Conservation (phyloP, 2,888 invertebrate genomes). For the Oxytorus armatus region DNA sequence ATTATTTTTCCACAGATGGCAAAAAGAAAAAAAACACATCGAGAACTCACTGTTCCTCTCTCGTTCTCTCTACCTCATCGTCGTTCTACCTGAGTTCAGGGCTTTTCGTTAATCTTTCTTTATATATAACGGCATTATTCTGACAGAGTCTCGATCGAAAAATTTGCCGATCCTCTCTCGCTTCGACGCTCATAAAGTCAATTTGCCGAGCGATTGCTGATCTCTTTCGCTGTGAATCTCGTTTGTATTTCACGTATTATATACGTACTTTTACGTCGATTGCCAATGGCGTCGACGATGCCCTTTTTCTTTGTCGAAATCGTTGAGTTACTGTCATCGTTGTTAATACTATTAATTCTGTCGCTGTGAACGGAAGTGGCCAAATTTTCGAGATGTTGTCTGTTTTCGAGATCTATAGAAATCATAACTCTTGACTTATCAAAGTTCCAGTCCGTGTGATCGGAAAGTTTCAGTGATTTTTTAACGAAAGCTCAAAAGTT, state of each 20-base stretch:
- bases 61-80: not conserved
- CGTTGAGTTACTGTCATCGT: too few relatives aligned
- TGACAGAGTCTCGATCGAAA: conserved; percentile 48
- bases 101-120: conserved; percentile 50
- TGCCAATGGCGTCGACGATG: too few relatives aligned
- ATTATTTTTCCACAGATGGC: conserved; percentile 72
- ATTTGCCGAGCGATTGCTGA: conserved; percentile 6
- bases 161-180: conserved; percentile 15
- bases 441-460: too few relatives aligned
- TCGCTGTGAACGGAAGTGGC: too few relatives aligned
- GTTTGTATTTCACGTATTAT: not conserved
- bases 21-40: conserved; percentile 17
- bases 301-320: too few relatives aligned
- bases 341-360: too few relatives aligned
- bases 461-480: too few relatives aligned
- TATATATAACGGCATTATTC: conserved; percentile 8
- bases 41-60: conserved; percentile 15
- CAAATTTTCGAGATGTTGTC: too few relatives aligned
- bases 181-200: too few relatives aligned
- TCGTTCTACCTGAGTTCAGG: conserved; percentile 23
- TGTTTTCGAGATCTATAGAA: too few relatives aligned
- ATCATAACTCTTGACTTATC: too few relatives aligned
- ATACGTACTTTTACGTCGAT: not conserved
- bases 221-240: not conserved
- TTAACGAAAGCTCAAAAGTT: too few relatives aligned